Percentiles rank a stretch among this genome's conserved stretches.
Evolutionary conservation across 1,140 invertebrate genomes (phyloP).

Genomic region (Hirudo medicinalis): DNA sequence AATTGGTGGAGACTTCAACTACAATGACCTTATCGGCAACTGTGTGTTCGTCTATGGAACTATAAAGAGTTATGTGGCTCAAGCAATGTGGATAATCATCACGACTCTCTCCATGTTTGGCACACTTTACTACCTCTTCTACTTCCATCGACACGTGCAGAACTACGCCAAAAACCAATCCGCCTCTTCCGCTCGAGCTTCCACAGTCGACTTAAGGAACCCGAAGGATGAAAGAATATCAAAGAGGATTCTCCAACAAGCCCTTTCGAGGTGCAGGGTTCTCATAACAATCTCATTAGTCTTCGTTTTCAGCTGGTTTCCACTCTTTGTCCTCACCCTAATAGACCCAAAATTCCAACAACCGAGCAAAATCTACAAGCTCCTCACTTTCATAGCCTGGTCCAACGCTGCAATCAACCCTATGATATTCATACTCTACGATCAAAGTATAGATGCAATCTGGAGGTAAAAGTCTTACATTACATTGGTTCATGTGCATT

Average conservation of each 20-base stretch:
- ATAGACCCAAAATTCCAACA: slow-evolving; percentile 35
- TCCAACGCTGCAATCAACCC: slow-evolving; percentile 37
- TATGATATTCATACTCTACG: slow-evolving; percentile 35
- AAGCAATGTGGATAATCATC: slow-evolving; percentile 40
- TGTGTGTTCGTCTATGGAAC: slow-evolving; percentile 37
- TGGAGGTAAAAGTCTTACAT: slow-evolving; percentile 20
- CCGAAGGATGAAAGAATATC: slow-evolving; percentile 23
- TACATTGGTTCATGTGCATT: too few species aligned
- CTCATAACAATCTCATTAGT: slow-evolving; percentile 33
- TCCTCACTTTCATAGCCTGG: slow-evolving; percentile 40
- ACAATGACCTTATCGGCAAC: slow-evolving; percentile 36
- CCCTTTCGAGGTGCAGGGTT: slow-evolving; percentile 34
- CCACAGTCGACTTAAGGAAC: slow-evolving; percentile 26
- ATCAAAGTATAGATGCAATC: slow-evolving; percentile 35
- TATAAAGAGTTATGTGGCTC: slow-evolving; percentile 37
- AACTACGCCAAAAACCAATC: slow-evolving; percentile 35
- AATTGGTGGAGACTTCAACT: slow-evolving; percentile 39
- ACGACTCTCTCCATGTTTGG: slow-evolving; percentile 33
- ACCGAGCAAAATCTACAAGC: slow-evolving; percentile 36
- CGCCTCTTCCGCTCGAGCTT: slow-evolving; percentile 35
- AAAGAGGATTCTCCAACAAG: slow-evolving; percentile 27
- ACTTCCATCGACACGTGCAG: slow-evolving; percentile 37
- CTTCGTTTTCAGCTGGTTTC: slow-evolving; percentile 39
- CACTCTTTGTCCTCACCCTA: slow-evolving; percentile 36
- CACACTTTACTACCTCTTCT: slow-evolving; percentile 33